Base-by-base conservation (phyloP, 2,113 vertebrate genomes). In the Platycercus adscitus region DNA sequence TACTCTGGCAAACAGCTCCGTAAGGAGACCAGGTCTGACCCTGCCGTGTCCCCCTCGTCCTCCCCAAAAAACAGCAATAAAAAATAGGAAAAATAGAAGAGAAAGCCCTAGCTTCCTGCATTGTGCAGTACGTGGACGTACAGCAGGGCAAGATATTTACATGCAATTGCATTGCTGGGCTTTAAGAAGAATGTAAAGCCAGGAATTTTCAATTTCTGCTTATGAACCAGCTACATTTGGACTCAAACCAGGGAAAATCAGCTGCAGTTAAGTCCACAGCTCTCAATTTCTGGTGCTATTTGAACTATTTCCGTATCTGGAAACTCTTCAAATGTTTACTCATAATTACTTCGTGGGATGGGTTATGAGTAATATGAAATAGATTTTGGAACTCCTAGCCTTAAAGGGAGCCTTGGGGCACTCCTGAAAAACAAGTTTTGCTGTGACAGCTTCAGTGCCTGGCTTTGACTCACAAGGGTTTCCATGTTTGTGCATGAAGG, bases 321-420 rank as follows among this genome's bases (percentile, higher is more conserved):
- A 85, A 73, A 50, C 63, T 52, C 46, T 66, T 89, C 31, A 82
- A 13, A 37, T 76, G 25, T 88, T 91, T 89, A 60, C n/a, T 86
- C 31, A 6, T 87, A 85, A 94, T 95, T 87, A 80, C 10, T 37
- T 88, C 37, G 66, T 93, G 87, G 93, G 94, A 93, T 92, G 89
- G 84, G 93, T 93, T 91, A 85, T 96, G 91, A 96, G 81, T 96
- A 96, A 96, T 80, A 70, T 1, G 33, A 95, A 89, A 91, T 88
- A 93, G 31, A 82, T 91, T 93, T 73, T 93, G 89, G 88, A 93
- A 91, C 93, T 96, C 81, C 68, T 94, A 55, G 83, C 82, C 80
- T 86, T 76, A 81, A 55, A 89, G 88, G 56, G 43, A 86, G 68
- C 72, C 78, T 93, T 66, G 60, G 72, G 65, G 69, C 76, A 81